Percentiles rank a stretch among this genome's conserved stretches.
Evolutionary conservation across 2,888 invertebrate genomes (phyloP).

Genomic region (Lottia scabra): DNA sequence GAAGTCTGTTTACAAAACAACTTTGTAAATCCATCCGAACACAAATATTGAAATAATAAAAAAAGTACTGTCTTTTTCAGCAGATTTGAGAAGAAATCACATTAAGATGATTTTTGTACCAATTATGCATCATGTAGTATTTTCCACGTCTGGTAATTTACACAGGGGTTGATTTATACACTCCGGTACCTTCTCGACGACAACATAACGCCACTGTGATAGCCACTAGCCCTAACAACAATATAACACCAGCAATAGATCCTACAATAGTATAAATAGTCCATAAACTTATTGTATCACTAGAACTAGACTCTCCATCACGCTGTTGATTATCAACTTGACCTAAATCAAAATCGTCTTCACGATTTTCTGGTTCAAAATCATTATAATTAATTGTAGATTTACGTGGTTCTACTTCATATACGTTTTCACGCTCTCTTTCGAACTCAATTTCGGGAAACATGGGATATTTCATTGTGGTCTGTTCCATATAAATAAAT

Average conservation of each 20-base stretch:
- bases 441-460: background rate
- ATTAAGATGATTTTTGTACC: no score
- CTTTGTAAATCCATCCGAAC: no score
- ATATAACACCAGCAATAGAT: constrained; percentile 54
- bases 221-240: constrained; percentile 55
- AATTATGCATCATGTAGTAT: no score
- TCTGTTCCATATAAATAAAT: background rate
- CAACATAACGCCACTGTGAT: constrained; percentile 58
- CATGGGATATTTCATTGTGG: background rate
- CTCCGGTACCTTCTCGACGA: constrained; percentile 43
- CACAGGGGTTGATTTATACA: constrained; percentile 58
- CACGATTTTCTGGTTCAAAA: background rate
- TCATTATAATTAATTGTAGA: constrained; percentile 22
- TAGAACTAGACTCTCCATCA: background rate
- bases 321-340: background rate
- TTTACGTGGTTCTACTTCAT: constrained; percentile 15
- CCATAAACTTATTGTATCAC: constrained; percentile 48
- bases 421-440: background rate
- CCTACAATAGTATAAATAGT: constrained; percentile 62
- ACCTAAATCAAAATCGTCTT: background rate
- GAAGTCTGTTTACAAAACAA: no score
- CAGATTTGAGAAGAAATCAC: no score
- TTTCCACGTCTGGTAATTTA: constrained; percentile 17
- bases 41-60: no score
- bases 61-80: no score